Base-by-base conservation (phyloP, 2,113 vertebrate species). In the Microcebus lehilahytsara region DNA sequence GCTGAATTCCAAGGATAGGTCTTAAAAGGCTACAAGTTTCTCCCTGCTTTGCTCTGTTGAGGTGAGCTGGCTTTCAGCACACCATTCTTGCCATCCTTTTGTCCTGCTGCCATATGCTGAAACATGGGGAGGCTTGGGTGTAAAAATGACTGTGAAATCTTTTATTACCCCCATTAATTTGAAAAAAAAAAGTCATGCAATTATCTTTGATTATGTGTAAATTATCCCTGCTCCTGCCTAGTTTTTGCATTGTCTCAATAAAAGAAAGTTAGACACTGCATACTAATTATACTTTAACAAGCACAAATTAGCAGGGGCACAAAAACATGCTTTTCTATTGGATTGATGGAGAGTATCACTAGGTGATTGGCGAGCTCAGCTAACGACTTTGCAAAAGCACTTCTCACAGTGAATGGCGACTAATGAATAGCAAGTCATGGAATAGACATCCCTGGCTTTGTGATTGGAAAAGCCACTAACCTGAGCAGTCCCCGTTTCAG, bases 221-320 rank as follows among this genome's bases (percentile, higher is more conserved):
- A 72, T 23, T 77, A 95, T 78, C 72, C 96, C 92, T 71, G 84
- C 60, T 94, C 87, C 89, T 91, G 83, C 91, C 62, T 85, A 34
- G 67, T 79, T 97, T 83, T 83, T 34, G 51, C 79, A 49, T 90
- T 85, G 85, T 93, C 88, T 85, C 77, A 84, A 81, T 77, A 89
- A 95, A 46, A 90, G 93, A 95, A 93, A 97, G 60, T 75, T 10
- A 83, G 95, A 94, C 42, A 27, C 27, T 83, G 46, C 75, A 72
- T 34, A 49, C 67, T 96, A 98, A 98, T 85, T 64, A 69, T 32
- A 81, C 75, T 32, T 94, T 97, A 97, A 96, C 83, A 92, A 97
- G 86, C 17, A 34, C 89, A 42, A 81, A 96, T 97, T 96, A 97
- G 56, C 75, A 67, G 72, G 34, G 69, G 17, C 56, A 60, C 20